phyloP scores from a whole-genome alignment of 2,888 invertebrate species.

The Andrena bucephala region DNA sequence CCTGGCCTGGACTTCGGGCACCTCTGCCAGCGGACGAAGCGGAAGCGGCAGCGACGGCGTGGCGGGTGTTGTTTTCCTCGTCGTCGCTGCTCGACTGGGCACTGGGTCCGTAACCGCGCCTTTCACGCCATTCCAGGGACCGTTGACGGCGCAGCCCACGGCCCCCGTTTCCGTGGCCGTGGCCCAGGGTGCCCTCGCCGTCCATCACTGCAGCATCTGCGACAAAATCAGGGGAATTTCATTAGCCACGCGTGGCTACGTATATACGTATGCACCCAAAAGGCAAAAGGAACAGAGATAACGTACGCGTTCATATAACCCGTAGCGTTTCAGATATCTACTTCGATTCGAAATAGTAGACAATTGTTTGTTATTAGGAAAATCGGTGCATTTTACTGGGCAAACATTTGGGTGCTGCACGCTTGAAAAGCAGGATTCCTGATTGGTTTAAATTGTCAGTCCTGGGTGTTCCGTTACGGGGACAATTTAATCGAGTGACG shows the following conservation, averaged over 20 bases:
- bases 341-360: no score
- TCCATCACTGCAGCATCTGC: constrained; percentile 82
- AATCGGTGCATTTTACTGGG: no score
- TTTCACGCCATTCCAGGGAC: constrained; percentile 87
- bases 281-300: no score
- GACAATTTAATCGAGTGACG: not conserved
- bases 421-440: no score
- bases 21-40: constrained; percentile 71
- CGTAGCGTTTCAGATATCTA: no score
- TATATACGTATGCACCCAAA: no score
- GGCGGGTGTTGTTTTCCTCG: constrained; percentile 76
- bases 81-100: constrained; percentile 82
- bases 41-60: constrained; percentile 74
- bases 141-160: constrained; percentile 86
- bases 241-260: not conserved
- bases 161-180: constrained; percentile 81
- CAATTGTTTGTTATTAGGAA: no score
- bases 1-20: constrained; percentile 78
- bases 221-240: not conserved
- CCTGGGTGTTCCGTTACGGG: not conserved
- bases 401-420: no score
- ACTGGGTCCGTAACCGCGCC: constrained; percentile 87
- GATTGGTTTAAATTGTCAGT: no score
- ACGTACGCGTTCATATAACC: no score
- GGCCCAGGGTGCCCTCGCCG: constrained; percentile 81